Base-by-base conservation (phyloP, 2,113 vertebrate species). In the Mus musculus region DNA sequence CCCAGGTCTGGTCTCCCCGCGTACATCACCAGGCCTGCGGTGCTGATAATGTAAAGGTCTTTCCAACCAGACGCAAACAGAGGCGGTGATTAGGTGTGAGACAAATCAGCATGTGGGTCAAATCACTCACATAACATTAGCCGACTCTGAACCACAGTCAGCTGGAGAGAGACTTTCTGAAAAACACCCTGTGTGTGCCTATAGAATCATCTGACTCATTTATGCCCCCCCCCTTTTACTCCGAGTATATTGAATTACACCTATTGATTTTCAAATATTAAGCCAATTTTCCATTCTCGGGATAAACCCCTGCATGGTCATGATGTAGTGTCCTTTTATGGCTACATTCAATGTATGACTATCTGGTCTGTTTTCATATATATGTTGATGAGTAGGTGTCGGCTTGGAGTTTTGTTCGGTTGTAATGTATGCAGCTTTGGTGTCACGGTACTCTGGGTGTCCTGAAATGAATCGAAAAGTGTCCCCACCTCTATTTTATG, bases 211-310 rank as follows among this genome's bases (percentile, higher is more conserved):
- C 42, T 78, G 59, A 72, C 46, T 90, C 46, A 39, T 80, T 84
- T 89, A 49, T 88, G 88, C 16, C 49, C 3, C 49, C 49, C 5
- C 5, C 24, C 26, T 88, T 73, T 85, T 86, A 77, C 86, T 94
- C 63, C 26, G 56, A 93, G 82, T 46, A 30, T 65, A 65, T 59
- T 95, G 82, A 88, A 86, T 93, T 75, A 49, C 7, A 65, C 63
- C 77, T 49, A 81, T 7, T 93, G 88, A 96, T 91, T 94, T 91
- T 93, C 59, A 82, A 69, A 91, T 63, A 30, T 59, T 84, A 85
- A 95, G 54, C 46, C 67, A 89, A 36, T 46, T 65, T 95, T 95
- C 52, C 7, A 5, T 78, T 90, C 56, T 76, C 61, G 63, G 69
- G 24, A n/a, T 95, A 33, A 90, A 69, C 17, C n/a, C 52, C 75